These are phyloP conservation scores for Bothrops jararaca DNA, from an alignment of 2,113 vertebrate genomes.

Conservation along the genomic window DNA sequence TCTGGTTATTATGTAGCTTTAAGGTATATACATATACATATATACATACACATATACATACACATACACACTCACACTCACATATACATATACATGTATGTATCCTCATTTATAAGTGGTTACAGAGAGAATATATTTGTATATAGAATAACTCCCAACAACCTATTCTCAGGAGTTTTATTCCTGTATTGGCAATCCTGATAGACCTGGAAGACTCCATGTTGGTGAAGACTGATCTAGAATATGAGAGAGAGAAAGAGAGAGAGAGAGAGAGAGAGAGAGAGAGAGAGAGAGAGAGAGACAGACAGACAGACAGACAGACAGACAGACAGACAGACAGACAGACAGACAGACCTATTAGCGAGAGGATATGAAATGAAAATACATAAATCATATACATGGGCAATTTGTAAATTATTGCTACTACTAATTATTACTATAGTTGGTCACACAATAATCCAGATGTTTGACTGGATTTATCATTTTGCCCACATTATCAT, in stretches of 20 bases:
- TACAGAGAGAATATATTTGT: not conserved
- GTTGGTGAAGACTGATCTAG: not conserved
- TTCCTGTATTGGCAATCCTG: not conserved
- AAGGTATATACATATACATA: too few relatives aligned
- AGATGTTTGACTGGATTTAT: not conserved
- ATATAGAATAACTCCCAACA: not conserved
- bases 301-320: too few relatives aligned
- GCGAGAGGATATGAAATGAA: not conserved
- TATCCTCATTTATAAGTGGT: not conserved
- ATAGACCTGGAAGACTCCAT: not conserved
- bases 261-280: not conserved
- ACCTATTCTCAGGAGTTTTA: not conserved
- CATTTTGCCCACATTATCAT: not conserved
- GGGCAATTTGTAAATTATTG: not conserved
- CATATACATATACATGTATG: too few relatives aligned
- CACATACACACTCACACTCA: too few relatives aligned
- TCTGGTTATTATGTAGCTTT: not conserved
- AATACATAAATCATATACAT: not conserved
- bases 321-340: fast-evolving
- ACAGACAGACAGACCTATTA: not conserved
- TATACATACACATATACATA: too few relatives aligned
- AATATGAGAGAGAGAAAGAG: not conserved
- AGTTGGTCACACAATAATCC: not conserved
- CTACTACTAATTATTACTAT: not conserved
- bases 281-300: too few relatives aligned